phyloP scores from a whole-genome alignment of 2,113 vertebrate species.

The Corvus cornix region DNA sequence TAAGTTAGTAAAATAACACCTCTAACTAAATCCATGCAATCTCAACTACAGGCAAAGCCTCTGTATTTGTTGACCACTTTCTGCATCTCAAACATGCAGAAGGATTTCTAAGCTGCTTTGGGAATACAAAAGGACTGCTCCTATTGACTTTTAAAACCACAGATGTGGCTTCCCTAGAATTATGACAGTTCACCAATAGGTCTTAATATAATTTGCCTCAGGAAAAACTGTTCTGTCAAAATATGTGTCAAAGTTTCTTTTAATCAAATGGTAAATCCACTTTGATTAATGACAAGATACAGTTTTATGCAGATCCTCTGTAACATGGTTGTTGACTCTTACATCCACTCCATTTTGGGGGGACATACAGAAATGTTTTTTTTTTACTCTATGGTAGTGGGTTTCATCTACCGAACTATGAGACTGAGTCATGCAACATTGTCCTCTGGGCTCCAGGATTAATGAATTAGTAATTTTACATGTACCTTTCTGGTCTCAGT shows the following conservation, averaged over 20 bases:
- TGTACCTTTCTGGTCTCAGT: not conserved
- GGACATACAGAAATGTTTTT: not conserved
- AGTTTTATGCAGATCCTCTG: not conserved
- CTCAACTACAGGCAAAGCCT: not conserved
- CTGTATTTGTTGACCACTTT: not conserved
- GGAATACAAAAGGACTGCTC: not conserved
- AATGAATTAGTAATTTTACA: not conserved
- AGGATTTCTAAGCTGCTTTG: not conserved
- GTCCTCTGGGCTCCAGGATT: not conserved
- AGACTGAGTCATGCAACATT: not conserved
- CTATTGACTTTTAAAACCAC: not conserved
- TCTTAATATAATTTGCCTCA: not conserved
- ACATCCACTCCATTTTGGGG: not conserved
- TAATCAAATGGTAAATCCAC: not conserved
- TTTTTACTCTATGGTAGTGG: fast-evolving
- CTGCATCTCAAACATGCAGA: not conserved
- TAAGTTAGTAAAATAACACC: not conserved
- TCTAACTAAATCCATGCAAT: not conserved
- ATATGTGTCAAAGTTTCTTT: not conserved
- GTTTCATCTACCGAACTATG: not conserved
- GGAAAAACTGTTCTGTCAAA: not conserved
- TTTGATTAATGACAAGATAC: not conserved
- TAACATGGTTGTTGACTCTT: not conserved
- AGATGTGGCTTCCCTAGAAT: not conserved
- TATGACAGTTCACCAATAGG: not conserved